Evolutionary conservation across 2,797 vertebrate genomes (phyloP).

Genomic region (Cuculus canorus): DNA sequence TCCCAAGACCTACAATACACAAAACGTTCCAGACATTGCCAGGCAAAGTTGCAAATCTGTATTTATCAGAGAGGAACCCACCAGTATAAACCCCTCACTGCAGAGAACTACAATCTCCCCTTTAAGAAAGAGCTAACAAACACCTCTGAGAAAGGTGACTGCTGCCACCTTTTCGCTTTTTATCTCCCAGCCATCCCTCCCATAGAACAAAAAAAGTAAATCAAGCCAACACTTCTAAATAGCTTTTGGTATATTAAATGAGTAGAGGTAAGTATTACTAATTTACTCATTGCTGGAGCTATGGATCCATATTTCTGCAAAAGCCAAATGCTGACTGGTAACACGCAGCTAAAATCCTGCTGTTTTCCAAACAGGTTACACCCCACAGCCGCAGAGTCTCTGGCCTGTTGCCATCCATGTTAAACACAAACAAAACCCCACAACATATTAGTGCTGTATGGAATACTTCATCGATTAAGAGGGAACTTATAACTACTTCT

Average conservation of each 20-base stretch:
- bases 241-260: neutral
- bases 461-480: slow-evolving; percentile 39
- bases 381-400: slow-evolving; percentile 9
- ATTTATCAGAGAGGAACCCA: neutral
- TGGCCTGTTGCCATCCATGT: slow-evolving; percentile 37
- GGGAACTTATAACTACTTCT: slow-evolving; percentile 27
- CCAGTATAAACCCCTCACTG: neutral
- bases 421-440: neutral
- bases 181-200: neutral
- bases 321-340: slow-evolving; percentile 18
- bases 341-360: slow-evolving; percentile 45
- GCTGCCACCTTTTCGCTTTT: neutral
- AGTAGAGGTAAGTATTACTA: neutral
- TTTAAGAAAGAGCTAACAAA: neutral
- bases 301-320: slow-evolving; percentile 32
- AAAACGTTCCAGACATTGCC: neutral
- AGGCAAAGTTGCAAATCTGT: neutral
- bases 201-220: neutral
- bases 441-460: neutral
- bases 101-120: neutral
- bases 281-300: slow-evolving; percentile 25
- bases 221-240: slow-evolving; percentile 10
- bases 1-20: neutral
- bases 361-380: slow-evolving; percentile 25
- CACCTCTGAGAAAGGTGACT: neutral